Conservation (phyloP, 1,140 invertebrate genomes). For the Lordiphosa collinella region DNA sequence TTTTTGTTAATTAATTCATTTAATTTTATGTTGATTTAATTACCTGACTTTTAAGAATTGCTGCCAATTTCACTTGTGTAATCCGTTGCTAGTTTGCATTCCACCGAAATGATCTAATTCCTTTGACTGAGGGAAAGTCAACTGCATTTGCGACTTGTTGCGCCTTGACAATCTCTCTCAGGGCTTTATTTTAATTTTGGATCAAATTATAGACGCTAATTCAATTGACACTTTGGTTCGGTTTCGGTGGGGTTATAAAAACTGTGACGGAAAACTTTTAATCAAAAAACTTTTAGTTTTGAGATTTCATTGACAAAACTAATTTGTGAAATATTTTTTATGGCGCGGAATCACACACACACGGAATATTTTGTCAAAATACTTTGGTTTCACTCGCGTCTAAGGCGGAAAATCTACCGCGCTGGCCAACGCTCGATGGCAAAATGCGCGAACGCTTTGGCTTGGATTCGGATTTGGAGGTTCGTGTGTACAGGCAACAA, state of each 20-base stretch:
- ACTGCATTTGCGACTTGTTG: conserved; percentile 33
- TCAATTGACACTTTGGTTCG: conserved; percentile 63
- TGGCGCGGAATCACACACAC: conserved; percentile 14
- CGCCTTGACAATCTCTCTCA: conserved; percentile 29
- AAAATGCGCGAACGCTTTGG: conserved; percentile 66
- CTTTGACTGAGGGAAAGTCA: too few species aligned
- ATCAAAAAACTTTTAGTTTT: conserved; percentile 31
- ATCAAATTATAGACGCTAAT: conserved; percentile 50
- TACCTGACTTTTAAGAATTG: too few species aligned
- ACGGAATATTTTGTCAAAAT: conserved; percentile 31
- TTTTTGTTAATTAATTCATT: too few species aligned
- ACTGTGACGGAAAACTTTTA: conserved; percentile 59
- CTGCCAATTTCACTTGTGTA: too few species aligned
- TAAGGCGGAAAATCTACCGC: conserved; percentile 61
- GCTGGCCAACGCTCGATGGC: conserved; percentile 71
- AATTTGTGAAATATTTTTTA: conserved; percentile 13
- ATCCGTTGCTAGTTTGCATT: too few species aligned
- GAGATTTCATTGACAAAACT: conserved; percentile 57
- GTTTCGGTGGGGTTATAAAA: conserved; percentile 31
- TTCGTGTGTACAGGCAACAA: conserved; percentile 34
- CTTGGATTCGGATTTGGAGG: conserved; percentile 22
- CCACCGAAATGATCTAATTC: too few species aligned
- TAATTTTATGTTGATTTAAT: too few species aligned
- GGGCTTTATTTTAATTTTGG: conserved; percentile 16
- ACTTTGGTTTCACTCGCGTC: conserved; percentile 19